Evolutionary conservation across 2,888 invertebrate species (phyloP).

Genomic region (Pantelozetes paolii): DNA sequence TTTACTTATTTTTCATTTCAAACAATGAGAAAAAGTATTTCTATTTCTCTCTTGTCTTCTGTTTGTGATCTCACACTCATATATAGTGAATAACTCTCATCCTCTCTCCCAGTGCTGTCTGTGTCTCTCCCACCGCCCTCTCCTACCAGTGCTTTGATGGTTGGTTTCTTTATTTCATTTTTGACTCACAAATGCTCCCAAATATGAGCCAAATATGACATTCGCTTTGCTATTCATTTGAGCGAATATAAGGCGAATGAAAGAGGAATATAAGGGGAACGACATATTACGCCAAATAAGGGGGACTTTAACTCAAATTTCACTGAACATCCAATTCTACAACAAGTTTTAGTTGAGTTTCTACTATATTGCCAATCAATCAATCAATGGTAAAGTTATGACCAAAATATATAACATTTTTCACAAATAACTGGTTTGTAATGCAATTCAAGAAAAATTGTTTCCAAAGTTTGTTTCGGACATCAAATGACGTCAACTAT

Average conservation of each 20-base stretch:
- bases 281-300: not conserved
- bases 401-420: slow-evolving; percentile 22
- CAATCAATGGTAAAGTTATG: slow-evolving; percentile 30
- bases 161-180: slow-evolving; percentile 34
- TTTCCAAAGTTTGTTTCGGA: slow-evolving; percentile 1
- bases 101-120: not conserved
- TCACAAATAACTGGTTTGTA: not conserved
- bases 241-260: slow-evolving; percentile 23
- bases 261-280: not conserved
- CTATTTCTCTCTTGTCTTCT: slow-evolving; percentile 2
- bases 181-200: slow-evolving; percentile 24
- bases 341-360: slow-evolving; percentile 3
- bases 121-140: not conserved
- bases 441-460: slow-evolving; percentile 10
- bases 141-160: slow-evolving; percentile 6
- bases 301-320: slow-evolving; percentile 2
- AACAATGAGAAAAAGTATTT: slow-evolving; percentile 28
- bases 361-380: slow-evolving; percentile 23
- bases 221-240: slow-evolving; percentile 30
- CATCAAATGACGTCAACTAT: slow-evolving; percentile 28
- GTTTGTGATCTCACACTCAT: slow-evolving; percentile 12
- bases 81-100: not conserved
- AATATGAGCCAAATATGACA: slow-evolving; percentile 26
- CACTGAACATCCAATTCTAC: slow-evolving; percentile 25
- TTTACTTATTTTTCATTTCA: slow-evolving; percentile 3